A percentile compares a stretch with the other conserved stretches of the same genome.
These are phyloP conservation scores for Lutraria rhynchaena DNA, from an alignment of 1,140 invertebrate genomes.

Conservation along the genomic window DNA sequence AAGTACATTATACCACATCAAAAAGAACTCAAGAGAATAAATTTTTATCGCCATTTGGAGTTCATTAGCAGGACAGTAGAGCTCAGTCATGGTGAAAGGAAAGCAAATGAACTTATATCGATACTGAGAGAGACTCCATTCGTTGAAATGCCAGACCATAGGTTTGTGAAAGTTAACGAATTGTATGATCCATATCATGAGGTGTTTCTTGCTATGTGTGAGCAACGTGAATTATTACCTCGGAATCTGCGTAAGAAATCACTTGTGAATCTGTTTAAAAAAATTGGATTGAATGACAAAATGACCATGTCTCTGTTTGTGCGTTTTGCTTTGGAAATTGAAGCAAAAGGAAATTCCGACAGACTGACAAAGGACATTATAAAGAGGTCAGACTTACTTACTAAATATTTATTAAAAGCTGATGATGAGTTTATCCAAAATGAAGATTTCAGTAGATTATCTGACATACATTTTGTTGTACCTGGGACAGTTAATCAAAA, in stretches of 20 bases:
- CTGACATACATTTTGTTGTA: slow-evolving; percentile 59
- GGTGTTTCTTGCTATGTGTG: slow-evolving; percentile 60
- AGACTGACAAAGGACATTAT: slow-evolving; percentile 25
- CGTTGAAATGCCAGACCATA: slow-evolving; percentile 25
- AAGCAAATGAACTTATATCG: background rate
- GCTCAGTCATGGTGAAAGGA: slow-evolving; percentile 6
- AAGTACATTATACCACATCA: slow-evolving; percentile 57
- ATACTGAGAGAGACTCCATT: slow-evolving; percentile 29
- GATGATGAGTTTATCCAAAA: background rate
- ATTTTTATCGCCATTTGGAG: slow-evolving; percentile 52
- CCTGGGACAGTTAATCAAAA: slow-evolving; percentile 30
- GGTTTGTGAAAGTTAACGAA: background rate
- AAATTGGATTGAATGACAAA: slow-evolving; percentile 52
- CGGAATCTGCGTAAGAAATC: background rate
- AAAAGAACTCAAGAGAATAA: slow-evolving; percentile 2
- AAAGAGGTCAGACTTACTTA: slow-evolving; percentile 36
- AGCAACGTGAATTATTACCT: slow-evolving; percentile 45
- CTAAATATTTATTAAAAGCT: slow-evolving; percentile 25
- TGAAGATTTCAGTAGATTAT: slow-evolving; percentile 24
- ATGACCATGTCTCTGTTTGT: slow-evolving; percentile 56
- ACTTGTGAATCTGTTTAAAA: slow-evolving; percentile 51
- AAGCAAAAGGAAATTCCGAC: slow-evolving; percentile 22
- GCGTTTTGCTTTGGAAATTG: slow-evolving; percentile 59
- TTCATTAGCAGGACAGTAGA: background rate
- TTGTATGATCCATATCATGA: slow-evolving; percentile 58